Evolutionary conservation across 2,888 invertebrate species (phyloP).

Genomic region (Chrysolina oricalcia): DNA sequence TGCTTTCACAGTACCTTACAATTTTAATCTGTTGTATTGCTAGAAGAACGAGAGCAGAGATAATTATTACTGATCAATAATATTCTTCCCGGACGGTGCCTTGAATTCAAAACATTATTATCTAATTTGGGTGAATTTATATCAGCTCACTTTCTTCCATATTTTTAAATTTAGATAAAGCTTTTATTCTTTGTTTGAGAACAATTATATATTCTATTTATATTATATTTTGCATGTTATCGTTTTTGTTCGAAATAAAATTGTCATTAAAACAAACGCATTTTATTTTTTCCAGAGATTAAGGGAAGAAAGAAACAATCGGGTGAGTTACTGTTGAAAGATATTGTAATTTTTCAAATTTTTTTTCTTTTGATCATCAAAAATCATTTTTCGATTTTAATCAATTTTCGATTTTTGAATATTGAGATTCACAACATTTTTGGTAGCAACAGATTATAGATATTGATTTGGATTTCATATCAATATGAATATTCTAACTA

Average conservation of each 20-base stretch:
- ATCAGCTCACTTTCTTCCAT: background rate
- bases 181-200: background rate
- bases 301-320: slow-evolving; percentile 83
- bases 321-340: slow-evolving; percentile 71
- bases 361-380: no score
- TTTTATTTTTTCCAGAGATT: slow-evolving; percentile 77
- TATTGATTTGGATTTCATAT: no score
- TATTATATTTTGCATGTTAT: slow-evolving; percentile 41
- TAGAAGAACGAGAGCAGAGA: background rate
- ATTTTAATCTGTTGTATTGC: background rate
- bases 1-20: slow-evolving; percentile 21
- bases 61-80: background rate
- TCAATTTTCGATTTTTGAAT: no score
- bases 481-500: no score
- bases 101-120: no score
- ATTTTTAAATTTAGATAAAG: background rate
- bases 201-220: background rate
- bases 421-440: no score
- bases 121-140: no score
- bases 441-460: no score
- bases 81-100: no score
- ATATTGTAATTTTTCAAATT: no score
- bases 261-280: slow-evolving; percentile 30
- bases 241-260: slow-evolving; percentile 21
- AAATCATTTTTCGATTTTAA: no score